Evolutionary conservation across 1,140 invertebrate species (phyloP), one percentile per base, ranked within the genome.

Genomic region (Frieseomelitta varia): DNA sequence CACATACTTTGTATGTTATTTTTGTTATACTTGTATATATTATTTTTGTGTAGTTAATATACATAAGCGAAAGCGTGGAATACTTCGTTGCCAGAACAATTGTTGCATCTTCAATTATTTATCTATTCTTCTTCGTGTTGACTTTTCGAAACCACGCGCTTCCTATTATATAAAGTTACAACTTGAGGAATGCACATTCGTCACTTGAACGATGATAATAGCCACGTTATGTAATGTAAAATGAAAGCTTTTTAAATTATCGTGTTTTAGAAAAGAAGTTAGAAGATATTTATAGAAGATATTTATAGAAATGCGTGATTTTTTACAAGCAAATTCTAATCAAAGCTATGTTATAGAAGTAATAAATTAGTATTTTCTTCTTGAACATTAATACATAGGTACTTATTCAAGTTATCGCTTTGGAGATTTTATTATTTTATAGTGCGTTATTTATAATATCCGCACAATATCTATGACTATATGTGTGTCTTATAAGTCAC

Each of bases 1-100:
- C 61, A 77, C 24, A 79, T 79, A 80, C 39, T 85, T 75, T 88
- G 78, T 87, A 78, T 87, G 81, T 30, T 30, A 30, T 30, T 30
- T 30, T 30, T 30, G 30, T 30, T 30, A 30, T 30, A 30, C 2
- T 30, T 30, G 30, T 30, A 2, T 30, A 2, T 87, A 58, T 73
- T 74, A 75, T 53, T 51, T 51, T 34, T 79, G 55, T 19, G n/a
- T 17, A 51, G 82, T 87, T 76, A 8, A 47, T 47, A 47, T 47
- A 47, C 39, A 47, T 47, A 63, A 67, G 74, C 69, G 21, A 51
- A 71, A 75, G 27, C 74, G 24, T 75, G 21, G 61, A 15, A 51
- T 53, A 30, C 58, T 39, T 55, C 55, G 34, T 53, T 77, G 68
- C 53, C 67, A 68, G 30, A 68, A n/a, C 30, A 61, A 6, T 85